Evolutionary conservation across 23 tunicate genomes (phyloP), one percentile per base, ranked within the genome.

Genomic region (Trididemnum miniatum): DNA sequence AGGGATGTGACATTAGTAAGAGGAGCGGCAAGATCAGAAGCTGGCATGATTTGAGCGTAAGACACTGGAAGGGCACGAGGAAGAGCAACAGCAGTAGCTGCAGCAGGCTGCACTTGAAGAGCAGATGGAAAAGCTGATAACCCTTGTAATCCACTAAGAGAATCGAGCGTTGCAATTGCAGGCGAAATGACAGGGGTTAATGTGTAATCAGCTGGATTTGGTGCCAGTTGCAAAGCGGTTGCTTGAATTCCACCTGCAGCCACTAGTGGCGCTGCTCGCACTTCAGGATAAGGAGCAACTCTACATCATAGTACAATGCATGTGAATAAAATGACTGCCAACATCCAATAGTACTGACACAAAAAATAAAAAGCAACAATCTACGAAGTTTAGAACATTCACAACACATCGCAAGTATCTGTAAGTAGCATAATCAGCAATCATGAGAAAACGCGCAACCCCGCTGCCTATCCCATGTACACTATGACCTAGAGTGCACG

Each of bases 271-370:
- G 67, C 67, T 4, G 67, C 35, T 25, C 97, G 78, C 34, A 91
- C 87, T 39, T 91, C 97, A 2, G 97, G 97, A 65, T 91, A 91
- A 54, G 97, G 97, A 35, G 71, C 20, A 15, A 86, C 81, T 86
- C 97, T 91, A 76, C 18, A 34, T 67, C n/a, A n/a, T n/a, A n/a
- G n/a, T n/a, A n/a, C n/a, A n/a, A n/a, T n/a, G n/a, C n/a, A n/a
- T n/a, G n/a, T n/a, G n/a, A n/a, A n/a, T n/a, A n/a, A n/a, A n/a
- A n/a, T n/a, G n/a, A n/a, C n/a, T n/a, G n/a, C n/a, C n/a, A n/a
- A n/a, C n/a, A n/a, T n/a, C n/a, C n/a, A n/a, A n/a, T n/a, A n/a
- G n/a, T n/a, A n/a, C n/a, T n/a, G n/a, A n/a, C n/a, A n/a, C n/a
- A n/a, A n/a, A n/a, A n/a, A n/a, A n/a, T n/a, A n/a, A n/a, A n/a